phyloP scores from a whole-genome alignment of 1,140 invertebrate species.

The Drosophila azteca region DNA sequence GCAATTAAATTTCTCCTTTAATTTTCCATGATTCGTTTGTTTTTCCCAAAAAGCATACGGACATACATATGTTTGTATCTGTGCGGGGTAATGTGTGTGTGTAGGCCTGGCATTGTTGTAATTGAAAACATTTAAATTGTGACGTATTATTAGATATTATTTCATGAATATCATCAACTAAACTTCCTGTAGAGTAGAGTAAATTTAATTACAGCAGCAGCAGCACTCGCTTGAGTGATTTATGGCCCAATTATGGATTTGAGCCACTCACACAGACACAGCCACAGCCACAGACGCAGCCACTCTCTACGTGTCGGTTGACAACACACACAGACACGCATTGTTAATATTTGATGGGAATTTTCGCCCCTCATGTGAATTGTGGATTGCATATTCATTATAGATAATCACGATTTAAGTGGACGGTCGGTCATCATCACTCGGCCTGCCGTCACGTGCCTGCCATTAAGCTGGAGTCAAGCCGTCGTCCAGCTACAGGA shows the following conservation, averaged over 20 bases:
- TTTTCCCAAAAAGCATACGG: too few relatives aligned
- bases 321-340: conserved; percentile 37
- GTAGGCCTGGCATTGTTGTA: too few relatives aligned
- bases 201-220: neutral
- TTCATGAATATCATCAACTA: too few relatives aligned
- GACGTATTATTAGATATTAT: too few relatives aligned
- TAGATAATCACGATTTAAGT: conserved; percentile 74
- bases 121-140: too few relatives aligned
- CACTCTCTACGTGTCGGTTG: conserved; percentile 7
- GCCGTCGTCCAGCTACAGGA: conserved; percentile 15
- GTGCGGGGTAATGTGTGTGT: neutral
- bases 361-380: conserved; percentile 48
- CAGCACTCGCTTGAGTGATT: conserved; percentile 36
- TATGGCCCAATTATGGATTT: conserved; percentile 51
- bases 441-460: conserved; percentile 52
- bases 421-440: conserved; percentile 39
- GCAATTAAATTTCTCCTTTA: neutral
- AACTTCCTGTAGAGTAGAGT: conserved; percentile 5
- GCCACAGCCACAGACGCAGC: conserved; percentile 1
- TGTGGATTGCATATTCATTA: conserved; percentile 74
- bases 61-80: neutral
- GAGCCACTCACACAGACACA: conserved; percentile 19
- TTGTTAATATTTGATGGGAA: conserved; percentile 55
- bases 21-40: neutral
- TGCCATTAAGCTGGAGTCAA: conserved; percentile 52